Conservation (phyloP, 2,888 invertebrate species). For the Dascillus cervinus region DNA sequence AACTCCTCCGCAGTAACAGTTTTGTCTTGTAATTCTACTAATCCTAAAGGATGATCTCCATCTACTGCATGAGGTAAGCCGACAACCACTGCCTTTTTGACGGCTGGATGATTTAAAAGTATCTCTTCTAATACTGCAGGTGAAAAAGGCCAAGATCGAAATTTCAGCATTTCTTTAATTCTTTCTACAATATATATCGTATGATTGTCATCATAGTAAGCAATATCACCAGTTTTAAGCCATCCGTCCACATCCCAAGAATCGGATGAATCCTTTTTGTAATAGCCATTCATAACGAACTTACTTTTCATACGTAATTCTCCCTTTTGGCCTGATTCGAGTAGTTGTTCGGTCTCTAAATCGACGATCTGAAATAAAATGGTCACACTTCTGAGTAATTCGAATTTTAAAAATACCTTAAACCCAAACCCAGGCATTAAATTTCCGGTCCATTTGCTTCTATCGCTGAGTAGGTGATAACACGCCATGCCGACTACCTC, state of each 20-base stretch:
- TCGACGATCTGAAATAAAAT: conserved; percentile 43
- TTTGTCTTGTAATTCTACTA: conserved; percentile 37
- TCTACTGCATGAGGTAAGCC: conserved; percentile 59
- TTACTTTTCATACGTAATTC: conserved; percentile 45
- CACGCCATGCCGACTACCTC: conserved; percentile 29
- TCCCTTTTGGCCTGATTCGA: conserved; percentile 43
- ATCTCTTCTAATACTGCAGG: conserved; percentile 74
- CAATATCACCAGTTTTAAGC: conserved; percentile 46
- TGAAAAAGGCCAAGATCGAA: conserved; percentile 46
- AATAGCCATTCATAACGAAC: conserved; percentile 39
- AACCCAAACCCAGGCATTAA: conserved; percentile 33
- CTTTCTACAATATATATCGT: conserved; percentile 43
- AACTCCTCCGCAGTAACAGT: conserved; percentile 19
- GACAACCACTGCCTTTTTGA: conserved; percentile 75
- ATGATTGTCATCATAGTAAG: conserved; percentile 42
- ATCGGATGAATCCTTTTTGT: conserved; percentile 40
- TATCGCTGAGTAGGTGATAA: conserved; percentile 25
- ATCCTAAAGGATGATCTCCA: conserved; percentile 68
- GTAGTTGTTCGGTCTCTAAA: conserved; percentile 39
- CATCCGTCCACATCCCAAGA: conserved; percentile 40
- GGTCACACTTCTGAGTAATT: too few relatives aligned
- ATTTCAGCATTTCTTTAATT: conserved; percentile 45
- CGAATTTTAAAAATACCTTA: conserved; percentile 32
- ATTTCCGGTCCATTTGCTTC: conserved; percentile 25
- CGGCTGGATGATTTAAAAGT: conserved; percentile 58